Evolutionary conservation across 64 coral and sea anemone species (phyloP).

Genomic region (Montipora capricornis): DNA sequence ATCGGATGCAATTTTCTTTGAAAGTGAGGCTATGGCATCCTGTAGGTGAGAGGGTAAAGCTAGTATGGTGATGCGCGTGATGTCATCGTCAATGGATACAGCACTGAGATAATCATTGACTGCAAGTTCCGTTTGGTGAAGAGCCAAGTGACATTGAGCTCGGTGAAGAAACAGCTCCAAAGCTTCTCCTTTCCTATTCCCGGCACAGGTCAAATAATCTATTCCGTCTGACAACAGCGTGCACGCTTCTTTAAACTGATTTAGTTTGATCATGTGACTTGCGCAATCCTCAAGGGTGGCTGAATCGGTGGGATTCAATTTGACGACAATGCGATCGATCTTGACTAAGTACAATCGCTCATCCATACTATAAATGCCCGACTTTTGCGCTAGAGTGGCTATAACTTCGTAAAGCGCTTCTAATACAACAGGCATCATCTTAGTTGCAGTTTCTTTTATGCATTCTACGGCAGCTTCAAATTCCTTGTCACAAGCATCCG

Average conservation of each 20-base stretch:
- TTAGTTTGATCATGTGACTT: constrained; percentile 51
- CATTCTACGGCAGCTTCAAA: constrained; percentile 40
- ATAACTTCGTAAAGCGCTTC: constrained; percentile 76
- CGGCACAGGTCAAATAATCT: not conserved
- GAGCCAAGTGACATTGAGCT: constrained; percentile 69
- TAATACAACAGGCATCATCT: constrained; percentile 55
- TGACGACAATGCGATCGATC: constrained; percentile 73
- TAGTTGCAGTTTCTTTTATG: constrained; percentile 56
- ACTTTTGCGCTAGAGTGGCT: constrained; percentile 45
- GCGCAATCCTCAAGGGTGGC: constrained; percentile 51
- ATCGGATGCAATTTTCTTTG: constrained; percentile 68
- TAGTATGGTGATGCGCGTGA: constrained; percentile 56
- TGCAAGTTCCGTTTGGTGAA: constrained; percentile 61
- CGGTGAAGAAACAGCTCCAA: constrained; percentile 72
- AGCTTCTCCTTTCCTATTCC: constrained; percentile 20
- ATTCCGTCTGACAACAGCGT: constrained; percentile 75
- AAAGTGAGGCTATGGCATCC: constrained; percentile 8
- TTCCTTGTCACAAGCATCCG: constrained; percentile 62
- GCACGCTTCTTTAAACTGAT: constrained; percentile 71
- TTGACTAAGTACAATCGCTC: constrained; percentile 62
- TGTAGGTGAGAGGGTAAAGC: constrained; percentile 50
- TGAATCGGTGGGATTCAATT: constrained; percentile 55
- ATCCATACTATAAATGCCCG: constrained; percentile 8
- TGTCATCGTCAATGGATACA: constrained; percentile 60
- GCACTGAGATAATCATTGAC: constrained; percentile 76